A percentile compares a stretch with the other conserved stretches of the same genome.
These are phyloP conservation scores for Cottoperca gobio DNA, from an alignment of 2,797 vertebrate species.

Conservation along the genomic window DNA sequence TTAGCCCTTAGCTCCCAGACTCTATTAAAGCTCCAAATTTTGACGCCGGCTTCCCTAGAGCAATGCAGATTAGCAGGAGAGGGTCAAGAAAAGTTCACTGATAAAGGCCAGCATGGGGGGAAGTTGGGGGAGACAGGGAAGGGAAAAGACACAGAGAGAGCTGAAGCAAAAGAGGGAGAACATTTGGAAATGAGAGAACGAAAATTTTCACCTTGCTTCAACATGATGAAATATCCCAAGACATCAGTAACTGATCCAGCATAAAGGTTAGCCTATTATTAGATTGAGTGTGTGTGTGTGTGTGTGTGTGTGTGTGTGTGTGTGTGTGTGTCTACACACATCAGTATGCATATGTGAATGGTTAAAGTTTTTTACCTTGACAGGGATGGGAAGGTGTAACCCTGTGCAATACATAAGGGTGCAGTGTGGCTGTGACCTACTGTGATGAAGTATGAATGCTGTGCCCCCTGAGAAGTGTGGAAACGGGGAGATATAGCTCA, in stretches of 20 bases:
- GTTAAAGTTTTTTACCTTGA: constrained; percentile 62
- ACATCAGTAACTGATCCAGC: constrained; percentile 70
- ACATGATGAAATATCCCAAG: constrained; percentile 75
- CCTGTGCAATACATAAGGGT: constrained; percentile 48
- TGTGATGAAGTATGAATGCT: constrained; percentile 68
- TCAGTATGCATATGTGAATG: constrained; percentile 37
- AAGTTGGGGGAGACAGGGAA: neutral
- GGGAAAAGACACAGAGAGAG: constrained; percentile 19
- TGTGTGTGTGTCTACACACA: neutral
- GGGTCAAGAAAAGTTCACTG: constrained; percentile 75
- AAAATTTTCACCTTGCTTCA: constrained; percentile 70
- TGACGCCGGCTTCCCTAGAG: constrained; percentile 64
- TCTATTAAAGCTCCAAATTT: constrained; percentile 68
- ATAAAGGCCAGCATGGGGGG: constrained; percentile 67
- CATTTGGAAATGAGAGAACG: constrained; percentile 51
- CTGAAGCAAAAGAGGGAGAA: constrained; percentile 44
- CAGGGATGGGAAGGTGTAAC: constrained; percentile 44
- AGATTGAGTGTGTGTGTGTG: constrained; percentile 39
- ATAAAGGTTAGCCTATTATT: constrained; percentile 77
- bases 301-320: constrained; percentile 13
- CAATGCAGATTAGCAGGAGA: constrained; percentile 62
- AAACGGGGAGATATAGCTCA: constrained; percentile 56
- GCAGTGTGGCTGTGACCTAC: constrained; percentile 57
- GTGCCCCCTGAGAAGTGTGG: constrained; percentile 55
- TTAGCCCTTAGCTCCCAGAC: constrained; percentile 57